Evolutionary conservation across 2,888 invertebrate species (phyloP), one percentile per base, ranked within the genome.

Genomic region (Willowsia nigromaculata): DNA sequence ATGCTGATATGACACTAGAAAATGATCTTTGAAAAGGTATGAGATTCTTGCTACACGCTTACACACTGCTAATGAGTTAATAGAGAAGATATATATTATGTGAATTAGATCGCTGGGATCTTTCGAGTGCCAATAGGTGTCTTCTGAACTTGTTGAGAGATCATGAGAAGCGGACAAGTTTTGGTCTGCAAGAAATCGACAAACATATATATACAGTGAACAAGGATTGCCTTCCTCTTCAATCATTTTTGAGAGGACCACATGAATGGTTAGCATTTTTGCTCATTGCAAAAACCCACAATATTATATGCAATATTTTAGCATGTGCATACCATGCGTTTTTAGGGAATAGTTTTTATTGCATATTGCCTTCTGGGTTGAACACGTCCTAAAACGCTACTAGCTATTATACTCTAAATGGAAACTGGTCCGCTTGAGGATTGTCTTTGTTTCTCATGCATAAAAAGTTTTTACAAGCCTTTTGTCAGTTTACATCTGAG

Each of bases 401-500:
- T 50, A 50, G 3, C 13, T 3, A 3, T 62, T 4, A 5, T 53
- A 15, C 13, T 78, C 1, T 27, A 56, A 80, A 33, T 80, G 80
- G 80, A 53, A 80, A 80, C 80, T 80, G 50, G 80, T 80, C 80
- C 37, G 37, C 22, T 33, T n/a, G n/a, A n/a, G n/a, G n/a, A n/a
- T n/a, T n/a, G 37, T 47, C 80, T 80, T 80, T 80, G 80, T 80
- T 56, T 56, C 68, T 33, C 40, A 37, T 15, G 53, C 25, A 9
- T 43, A 43, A 80, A n/a, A 1, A 18, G 9, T 56, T 80, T 47
- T 2, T 37, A 25, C 18, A n/a, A n/a, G n/a, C 27, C 30, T 50
- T 50, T 50, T 30, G 37, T 80, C 56, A 80, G 53, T 56, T 30
- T 25, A 33, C 56, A 1, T 56, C 33, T 56, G 27, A 33, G 27